Evolutionary conservation across 2,888 invertebrate species (phyloP).

Genomic region (Dryobota labecula): DNA sequence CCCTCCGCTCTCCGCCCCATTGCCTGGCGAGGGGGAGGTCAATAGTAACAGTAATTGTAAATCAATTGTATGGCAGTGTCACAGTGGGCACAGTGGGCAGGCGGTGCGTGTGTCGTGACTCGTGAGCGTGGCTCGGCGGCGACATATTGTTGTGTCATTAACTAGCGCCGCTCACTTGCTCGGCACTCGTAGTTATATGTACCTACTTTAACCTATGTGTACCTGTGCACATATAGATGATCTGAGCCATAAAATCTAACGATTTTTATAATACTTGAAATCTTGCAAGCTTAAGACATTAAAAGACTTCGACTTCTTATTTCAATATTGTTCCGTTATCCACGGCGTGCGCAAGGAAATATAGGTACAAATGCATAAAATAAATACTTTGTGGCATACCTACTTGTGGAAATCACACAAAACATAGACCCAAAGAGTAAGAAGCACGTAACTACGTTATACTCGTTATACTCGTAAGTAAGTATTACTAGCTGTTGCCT

Average conservation of each 20-base stretch:
- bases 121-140: neutral
- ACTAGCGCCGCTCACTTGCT: slow-evolving; percentile 4
- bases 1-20: neutral
- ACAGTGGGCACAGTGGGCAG: neutral
- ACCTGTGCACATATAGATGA: neutral
- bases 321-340: neutral
- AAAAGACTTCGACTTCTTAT: neutral
- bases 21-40: neutral
- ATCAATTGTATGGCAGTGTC: slow-evolving; percentile 31
- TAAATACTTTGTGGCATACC: neutral
- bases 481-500: no score
- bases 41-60: slow-evolving; percentile 30
- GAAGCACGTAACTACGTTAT: no score
- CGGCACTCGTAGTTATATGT: neutral
- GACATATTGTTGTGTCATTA: neutral
- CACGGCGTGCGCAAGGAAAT: no score
- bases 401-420: neutral
- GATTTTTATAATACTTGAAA: neutral
- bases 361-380: neutral
- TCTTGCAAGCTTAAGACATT: neutral
- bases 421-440: neutral
- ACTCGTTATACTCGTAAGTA: no score
- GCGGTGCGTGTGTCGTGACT: neutral
- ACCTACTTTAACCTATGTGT: neutral
- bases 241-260: neutral